These are phyloP conservation scores for Eucera pruinosa DNA, from an alignment of 2,888 invertebrate genomes.

Conservation along the genomic window DNA sequence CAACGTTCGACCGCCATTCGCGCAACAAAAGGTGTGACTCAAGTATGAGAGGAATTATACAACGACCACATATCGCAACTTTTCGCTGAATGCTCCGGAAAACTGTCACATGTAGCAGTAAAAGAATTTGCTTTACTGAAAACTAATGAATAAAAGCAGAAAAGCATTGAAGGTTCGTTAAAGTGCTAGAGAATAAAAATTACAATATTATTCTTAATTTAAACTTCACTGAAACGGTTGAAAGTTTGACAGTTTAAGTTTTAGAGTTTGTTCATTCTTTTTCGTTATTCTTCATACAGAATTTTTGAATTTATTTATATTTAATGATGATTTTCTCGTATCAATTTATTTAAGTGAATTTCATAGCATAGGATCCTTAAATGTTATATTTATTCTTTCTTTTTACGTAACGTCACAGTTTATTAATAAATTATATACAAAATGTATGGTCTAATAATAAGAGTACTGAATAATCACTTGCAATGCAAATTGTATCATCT, in stretches of 20 bases:
- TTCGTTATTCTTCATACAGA: no score
- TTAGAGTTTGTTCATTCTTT: no score
- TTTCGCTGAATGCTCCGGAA: no score
- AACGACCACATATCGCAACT: neutral
- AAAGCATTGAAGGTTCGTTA: neutral
- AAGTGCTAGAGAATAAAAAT: neutral
- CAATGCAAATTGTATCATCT: neutral
- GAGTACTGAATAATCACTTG: neutral
- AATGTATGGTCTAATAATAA: neutral
- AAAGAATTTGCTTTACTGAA: no score
- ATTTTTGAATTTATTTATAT: no score
- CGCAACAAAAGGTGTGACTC: constrained; percentile 39
- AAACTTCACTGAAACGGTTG: neutral
- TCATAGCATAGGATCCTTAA: no score
- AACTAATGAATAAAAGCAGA: neutral
- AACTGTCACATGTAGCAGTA: no score
- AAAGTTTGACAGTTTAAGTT: no score
- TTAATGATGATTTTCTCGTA: no score
- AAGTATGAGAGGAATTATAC: constrained; percentile 30
- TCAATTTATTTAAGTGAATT: no score
- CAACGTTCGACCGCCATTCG: constrained; percentile 70
- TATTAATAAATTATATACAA: constrained; percentile 7
- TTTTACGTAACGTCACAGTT: neutral
- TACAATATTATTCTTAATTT: no score
- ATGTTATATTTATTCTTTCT: neutral